A percentile compares a stretch with the other conserved stretches of the same genome.
Conservation (phyloP, 2,797 vertebrate genomes). For the Acipenser oxyrinchus region DNA sequence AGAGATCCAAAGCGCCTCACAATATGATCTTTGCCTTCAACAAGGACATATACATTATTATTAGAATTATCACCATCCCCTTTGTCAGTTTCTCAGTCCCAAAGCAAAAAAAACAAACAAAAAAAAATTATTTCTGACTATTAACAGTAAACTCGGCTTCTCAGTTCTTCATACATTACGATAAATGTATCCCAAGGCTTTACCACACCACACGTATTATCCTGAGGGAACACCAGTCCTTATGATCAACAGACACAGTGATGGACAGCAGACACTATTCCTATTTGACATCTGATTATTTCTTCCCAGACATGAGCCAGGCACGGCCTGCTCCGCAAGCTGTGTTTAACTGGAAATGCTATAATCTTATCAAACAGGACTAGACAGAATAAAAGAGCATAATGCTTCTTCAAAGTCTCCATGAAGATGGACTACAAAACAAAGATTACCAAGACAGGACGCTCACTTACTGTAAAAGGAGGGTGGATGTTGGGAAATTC, state of each 20-base stretch:
- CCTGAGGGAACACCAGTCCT: constrained; percentile 32
- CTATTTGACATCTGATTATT: constrained; percentile 33
- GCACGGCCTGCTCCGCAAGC: constrained; percentile 45
- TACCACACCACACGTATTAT: neutral
- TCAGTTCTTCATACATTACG: constrained; percentile 23
- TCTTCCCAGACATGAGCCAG: constrained; percentile 37
- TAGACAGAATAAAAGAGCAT: constrained; percentile 29
- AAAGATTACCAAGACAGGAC: constrained; percentile 1
- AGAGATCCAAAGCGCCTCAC: too few species aligned
- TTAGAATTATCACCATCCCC: too few species aligned
- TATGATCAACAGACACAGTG: constrained; percentile 24
- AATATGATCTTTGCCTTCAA: too few species aligned
- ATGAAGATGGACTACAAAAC: neutral
- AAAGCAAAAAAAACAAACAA: too few species aligned
- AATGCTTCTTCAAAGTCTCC: too few species aligned
- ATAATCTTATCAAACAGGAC: constrained; percentile 47
- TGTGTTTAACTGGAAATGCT: constrained; percentile 56
- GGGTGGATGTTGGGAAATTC: too few species aligned
- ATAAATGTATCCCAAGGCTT: constrained; percentile 31
- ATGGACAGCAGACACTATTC: constrained; percentile 34
- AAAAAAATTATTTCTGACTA: too few species aligned
- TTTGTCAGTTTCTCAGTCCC: too few species aligned
- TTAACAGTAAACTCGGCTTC: constrained; percentile 23
- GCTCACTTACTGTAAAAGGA: neutral
- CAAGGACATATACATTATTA: too few species aligned